Evolutionary conservation across 2,888 invertebrate species (phyloP).

Genomic region (Dasypolia templi): DNA sequence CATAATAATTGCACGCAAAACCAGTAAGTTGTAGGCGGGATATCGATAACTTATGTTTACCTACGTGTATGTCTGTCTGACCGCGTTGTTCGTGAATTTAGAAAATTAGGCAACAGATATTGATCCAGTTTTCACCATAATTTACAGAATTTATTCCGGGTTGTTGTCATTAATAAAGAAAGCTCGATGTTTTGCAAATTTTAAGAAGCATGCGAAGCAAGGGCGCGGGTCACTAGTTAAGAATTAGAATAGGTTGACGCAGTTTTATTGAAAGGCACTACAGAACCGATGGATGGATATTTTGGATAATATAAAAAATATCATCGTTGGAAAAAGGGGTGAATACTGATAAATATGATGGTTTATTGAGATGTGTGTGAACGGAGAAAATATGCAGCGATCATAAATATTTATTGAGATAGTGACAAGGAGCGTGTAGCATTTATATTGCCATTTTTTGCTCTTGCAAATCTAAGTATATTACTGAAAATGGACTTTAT

Average conservation of each 20-base stretch:
- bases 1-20: constrained; percentile 13
- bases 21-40: neutral
- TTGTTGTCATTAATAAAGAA: no score
- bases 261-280: neutral
- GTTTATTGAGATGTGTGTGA: neutral
- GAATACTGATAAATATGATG: no score
- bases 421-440: neutral
- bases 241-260: neutral
- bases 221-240: neutral
- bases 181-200: no score
- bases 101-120: no score
- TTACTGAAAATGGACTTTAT: neutral
- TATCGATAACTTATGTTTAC: neutral
- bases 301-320: neutral
- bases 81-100: no score
- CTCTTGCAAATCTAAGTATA: neutral
- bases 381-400: neutral
- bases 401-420: no score
- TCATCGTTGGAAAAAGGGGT: neutral
- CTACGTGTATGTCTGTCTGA: no score
- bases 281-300: neutral
- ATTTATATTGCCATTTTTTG: neutral
- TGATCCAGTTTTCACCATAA: no score
- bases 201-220: no score
- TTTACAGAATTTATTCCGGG: no score